Evolutionary conservation across 2,113 vertebrate species (phyloP).

Genomic region (Mirounga angustirostris): DNA sequence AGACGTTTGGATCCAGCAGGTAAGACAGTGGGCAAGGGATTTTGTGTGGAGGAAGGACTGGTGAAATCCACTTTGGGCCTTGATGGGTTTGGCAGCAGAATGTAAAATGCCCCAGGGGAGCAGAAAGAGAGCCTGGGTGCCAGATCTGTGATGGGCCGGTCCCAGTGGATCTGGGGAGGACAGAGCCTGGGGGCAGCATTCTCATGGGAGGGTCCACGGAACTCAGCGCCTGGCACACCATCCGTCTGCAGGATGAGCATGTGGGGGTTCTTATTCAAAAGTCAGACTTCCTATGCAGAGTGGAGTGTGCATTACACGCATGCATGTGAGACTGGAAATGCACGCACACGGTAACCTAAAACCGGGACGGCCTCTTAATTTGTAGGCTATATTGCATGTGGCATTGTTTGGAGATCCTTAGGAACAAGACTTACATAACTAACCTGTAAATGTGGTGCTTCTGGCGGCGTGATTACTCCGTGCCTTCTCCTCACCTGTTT

Average conservation of each 20-base stretch:
- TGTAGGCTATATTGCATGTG: constrained; percentile 15
- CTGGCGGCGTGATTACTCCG: constrained; percentile 35
- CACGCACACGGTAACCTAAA: constrained; percentile 52
- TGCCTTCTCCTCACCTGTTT: constrained; percentile 83
- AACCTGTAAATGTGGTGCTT: constrained; percentile 65
- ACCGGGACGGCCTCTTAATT: rapidly evolving
- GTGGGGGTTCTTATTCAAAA: rapidly evolving
- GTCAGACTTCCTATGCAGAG: background rate
- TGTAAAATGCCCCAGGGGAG: background rate
- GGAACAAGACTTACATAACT: constrained; percentile 76
- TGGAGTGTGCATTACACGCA: background rate
- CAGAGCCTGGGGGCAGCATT: rapidly evolving
- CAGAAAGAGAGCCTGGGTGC: background rate
- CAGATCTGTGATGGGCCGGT: rapidly evolving
- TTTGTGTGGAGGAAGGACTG: background rate
- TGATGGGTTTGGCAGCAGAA: background rate
- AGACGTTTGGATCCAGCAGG: background rate
- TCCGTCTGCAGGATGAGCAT: background rate
- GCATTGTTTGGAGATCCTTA: constrained; percentile 70
- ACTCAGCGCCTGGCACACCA: rapidly evolving
- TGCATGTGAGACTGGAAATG: background rate
- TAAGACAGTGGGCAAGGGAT: background rate
- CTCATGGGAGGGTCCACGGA: rapidly evolving
- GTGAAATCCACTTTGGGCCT: background rate
- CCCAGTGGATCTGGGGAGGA: background rate